Evolutionary conservation across 2,113 vertebrate genomes (phyloP), one percentile per base, ranked within the genome.

Genomic region (Pao palembangensis): DNA sequence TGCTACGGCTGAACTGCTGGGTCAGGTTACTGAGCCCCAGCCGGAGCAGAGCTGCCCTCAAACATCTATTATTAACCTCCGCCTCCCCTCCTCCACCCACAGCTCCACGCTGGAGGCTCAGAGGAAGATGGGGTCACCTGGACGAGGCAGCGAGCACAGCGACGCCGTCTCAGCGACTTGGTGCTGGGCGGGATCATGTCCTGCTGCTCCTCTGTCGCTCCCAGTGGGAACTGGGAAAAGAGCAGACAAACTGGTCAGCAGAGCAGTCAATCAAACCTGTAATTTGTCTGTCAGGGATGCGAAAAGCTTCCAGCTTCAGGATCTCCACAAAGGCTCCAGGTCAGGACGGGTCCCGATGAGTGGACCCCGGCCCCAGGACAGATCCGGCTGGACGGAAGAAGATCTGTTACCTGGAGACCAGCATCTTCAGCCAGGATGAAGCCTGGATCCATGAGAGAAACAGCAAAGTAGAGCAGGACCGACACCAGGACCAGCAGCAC

Each of bases 361-460:
- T 3, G 21, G 21, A 23, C 21, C 2, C 21, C 21, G 3, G 21
- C 21, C 21, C 21, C n/a, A n/a, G n/a, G n/a, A n/a, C n/a, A n/a
- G n/a, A n/a, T n/a, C n/a, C n/a, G n/a, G n/a, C n/a, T n/a, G n/a
- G n/a, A n/a, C n/a, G n/a, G n/a, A n/a, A n/a, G n/a, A n/a, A n/a
- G n/a, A n/a, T n/a, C n/a, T n/a, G n/a, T n/a, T n/a, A n/a, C n/a
- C 87, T 90, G 90, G 50, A 89, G 31, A 31, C 84, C 76, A 3
- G 69, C 71, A 28, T 80, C 67, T 17, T 94, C 90, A 34, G 90
- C 50, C 28, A 87, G 70, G 46, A 98, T 94, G 34, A 95, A 99
- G 3, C 96, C 96, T 0, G 96, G 96, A 66, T 99, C 95, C 96
- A 98, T 99, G 44, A 98, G 93, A 0, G 96, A 98, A n/a, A 98